Base-by-base conservation (phyloP, 2,113 vertebrate genomes). In the Empidonax alnorum region DNA sequence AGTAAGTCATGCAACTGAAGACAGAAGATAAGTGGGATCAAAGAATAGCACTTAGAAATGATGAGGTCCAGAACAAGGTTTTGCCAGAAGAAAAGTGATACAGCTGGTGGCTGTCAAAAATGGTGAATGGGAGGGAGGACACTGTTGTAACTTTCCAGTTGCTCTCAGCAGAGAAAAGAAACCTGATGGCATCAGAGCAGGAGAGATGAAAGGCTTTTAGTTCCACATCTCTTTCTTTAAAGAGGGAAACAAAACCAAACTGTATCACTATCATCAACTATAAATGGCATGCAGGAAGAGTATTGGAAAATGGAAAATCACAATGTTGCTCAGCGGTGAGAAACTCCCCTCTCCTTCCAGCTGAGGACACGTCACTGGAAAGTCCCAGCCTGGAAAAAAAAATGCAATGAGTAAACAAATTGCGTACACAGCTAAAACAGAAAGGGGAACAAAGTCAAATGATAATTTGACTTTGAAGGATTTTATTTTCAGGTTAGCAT, bases 281-380 rank as follows among this genome's bases (percentile, higher is more conserved):
- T 37, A 97, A 90, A 75, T 39, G 91, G 73, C 77, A 92, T 1
- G 5, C 1, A 1, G 80, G 52, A 89, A 90, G 67, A 63, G 37
- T 80, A 92, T n/a, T 61, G 76, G 76, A 21, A 95, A 88, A 86
- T 20, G 87, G 83, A 97, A 97, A 96, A 94, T 89, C 93, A 84
- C 83, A 41, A 0, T 15, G 30, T 78, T 86, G 78, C 68, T 89
- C 55, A 85, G 77, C 6, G 17, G 37, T 37, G 39, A 93, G 62
- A 92, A 96, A 93, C 27, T 67, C 12, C 69, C 47, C 47, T 44
- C 35, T 85, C 58, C 37, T 94, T 87, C 67, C 92, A 94, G 84
- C 71, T 80, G 59, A 95, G 44, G 42, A 72, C 52, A 84, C 50
- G 44, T 95, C 90, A 96, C 81, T 94, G 95, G 92, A 95, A 97